Percentiles rank a stretch among this genome's conserved stretches.
These are phyloP conservation scores for Reticulitermes lucifugus DNA, from an alignment of 2,888 invertebrate genomes.

Conservation along the genomic window DNA sequence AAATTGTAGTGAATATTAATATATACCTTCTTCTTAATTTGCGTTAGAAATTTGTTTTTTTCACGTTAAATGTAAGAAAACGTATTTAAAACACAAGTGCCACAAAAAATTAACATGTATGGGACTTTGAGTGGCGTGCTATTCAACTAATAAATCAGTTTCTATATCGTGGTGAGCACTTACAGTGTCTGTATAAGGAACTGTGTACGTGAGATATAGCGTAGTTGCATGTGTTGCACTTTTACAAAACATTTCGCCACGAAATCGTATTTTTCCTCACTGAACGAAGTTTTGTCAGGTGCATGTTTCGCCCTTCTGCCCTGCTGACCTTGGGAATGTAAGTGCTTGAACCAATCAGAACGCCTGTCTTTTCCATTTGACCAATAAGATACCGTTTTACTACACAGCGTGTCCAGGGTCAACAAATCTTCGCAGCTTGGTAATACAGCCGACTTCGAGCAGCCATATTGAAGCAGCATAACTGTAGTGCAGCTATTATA, in stretches of 20 bases:
- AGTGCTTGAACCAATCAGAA: slow-evolving; percentile 61
- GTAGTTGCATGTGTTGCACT: neutral
- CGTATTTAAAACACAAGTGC: too few species aligned
- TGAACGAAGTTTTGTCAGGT: slow-evolving; percentile 61
- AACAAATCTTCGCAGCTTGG: slow-evolving; percentile 63
- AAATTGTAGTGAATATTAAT: too few species aligned
- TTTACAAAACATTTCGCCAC: neutral
- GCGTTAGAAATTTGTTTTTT: too few species aligned
- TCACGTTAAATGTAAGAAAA: too few species aligned
- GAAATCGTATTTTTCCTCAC: slow-evolving; percentile 31
- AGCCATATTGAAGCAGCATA: slow-evolving; percentile 64
- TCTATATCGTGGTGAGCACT: too few species aligned
- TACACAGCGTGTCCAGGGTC: slow-evolving; percentile 63
- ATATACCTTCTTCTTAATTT: too few species aligned
- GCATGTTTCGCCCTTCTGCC: slow-evolving; percentile 63
- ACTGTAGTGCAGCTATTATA: slow-evolving; percentile 52
- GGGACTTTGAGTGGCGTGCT: too few species aligned
- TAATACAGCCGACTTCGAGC: slow-evolving; percentile 65
- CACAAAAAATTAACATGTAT: too few species aligned
- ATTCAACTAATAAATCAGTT: too few species aligned
- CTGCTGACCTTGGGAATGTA: slow-evolving; percentile 64
- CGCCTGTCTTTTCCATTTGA: slow-evolving; percentile 59
- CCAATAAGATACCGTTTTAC: slow-evolving; percentile 60
- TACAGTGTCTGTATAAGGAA: too few species aligned
- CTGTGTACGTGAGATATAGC: too few species aligned